A percentile compares a stretch with the other conserved stretches of the same genome.
Evolutionary conservation across 2,797 vertebrate genomes (phyloP).

Genomic region (Siniperca obscura): DNA sequence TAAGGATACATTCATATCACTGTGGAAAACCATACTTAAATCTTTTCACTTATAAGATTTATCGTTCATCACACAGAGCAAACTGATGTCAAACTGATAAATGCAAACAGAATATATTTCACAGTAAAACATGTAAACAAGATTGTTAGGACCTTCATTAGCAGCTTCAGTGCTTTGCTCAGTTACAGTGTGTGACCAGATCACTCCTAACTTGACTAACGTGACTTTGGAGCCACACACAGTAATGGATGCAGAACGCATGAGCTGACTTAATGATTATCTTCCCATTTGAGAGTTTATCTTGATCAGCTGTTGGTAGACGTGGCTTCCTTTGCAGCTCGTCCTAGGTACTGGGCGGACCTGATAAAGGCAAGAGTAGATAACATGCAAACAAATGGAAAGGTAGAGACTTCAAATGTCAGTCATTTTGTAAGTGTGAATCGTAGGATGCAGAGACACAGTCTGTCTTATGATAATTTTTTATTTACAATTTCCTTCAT

Average conservation of each 20-base stretch:
- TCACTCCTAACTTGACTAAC: conserved; percentile 44
- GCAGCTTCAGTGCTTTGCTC: conserved; percentile 52
- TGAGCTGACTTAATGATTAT: conserved; percentile 65
- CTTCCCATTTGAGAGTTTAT: conserved; percentile 59
- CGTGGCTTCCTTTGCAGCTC: conserved; percentile 35
- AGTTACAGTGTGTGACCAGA: conserved; percentile 48
- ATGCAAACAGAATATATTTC: conserved; percentile 44
- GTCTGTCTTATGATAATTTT: background rate
- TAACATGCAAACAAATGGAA: conserved; percentile 33
- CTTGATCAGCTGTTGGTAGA: conserved; percentile 62
- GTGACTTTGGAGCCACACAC: conserved; percentile 54
- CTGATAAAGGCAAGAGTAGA: conserved; percentile 46
- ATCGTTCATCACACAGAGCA: conserved; percentile 25
- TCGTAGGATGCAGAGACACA: background rate
- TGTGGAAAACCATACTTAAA: conserved; percentile 9
- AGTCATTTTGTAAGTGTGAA: conserved; percentile 4
- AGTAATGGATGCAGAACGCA: conserved; percentile 62
- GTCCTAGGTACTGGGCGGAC: background rate
- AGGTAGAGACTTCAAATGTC: conserved; percentile 7
- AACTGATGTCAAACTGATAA: conserved; percentile 48
- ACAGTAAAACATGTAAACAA: conserved; percentile 55
- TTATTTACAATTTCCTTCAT: background rate
- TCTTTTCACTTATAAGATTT: background rate
- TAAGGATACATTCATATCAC: background rate
- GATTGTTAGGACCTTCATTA: conserved; percentile 58